These are phyloP conservation scores for Zophobas atratus DNA, from an alignment of 1,140 invertebrate genomes.

Conservation along the genomic window DNA sequence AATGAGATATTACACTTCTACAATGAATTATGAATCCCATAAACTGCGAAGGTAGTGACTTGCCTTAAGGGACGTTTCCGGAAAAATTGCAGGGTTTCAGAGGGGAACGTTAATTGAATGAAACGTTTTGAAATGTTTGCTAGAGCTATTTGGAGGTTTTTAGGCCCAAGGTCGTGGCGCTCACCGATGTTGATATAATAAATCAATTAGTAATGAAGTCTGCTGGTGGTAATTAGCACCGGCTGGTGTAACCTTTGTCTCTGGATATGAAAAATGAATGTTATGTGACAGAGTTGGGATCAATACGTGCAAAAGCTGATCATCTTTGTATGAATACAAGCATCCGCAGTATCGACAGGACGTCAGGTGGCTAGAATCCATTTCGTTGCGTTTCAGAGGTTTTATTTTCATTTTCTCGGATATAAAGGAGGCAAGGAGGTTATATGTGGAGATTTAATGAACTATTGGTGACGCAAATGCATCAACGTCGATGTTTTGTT, in stretches of 20 bases:
- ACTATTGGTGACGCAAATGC: no score
- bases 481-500: no score
- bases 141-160: background rate
- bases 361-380: no score
- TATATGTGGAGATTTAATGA: no score
- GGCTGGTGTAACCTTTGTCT: conserved; percentile 4
- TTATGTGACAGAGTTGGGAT: background rate
- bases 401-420: no score
- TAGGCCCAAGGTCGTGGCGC: background rate
- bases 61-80: background rate
- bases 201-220: conserved; percentile 2
- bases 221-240: conserved; percentile 6
- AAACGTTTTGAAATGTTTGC: background rate
- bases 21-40: no score
- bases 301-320: background rate
- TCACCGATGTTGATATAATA: background rate
- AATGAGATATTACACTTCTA: no score
- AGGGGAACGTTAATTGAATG: background rate
- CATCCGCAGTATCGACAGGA: no score
- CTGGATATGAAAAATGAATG: conserved; percentile 7
- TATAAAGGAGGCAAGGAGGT: no score
- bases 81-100: background rate
- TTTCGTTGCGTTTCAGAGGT: no score
- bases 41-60: no score
- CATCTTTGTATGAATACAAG: background rate